Evolutionary conservation across 2,888 invertebrate genomes (phyloP).

Genomic region (Morpho helenor): DNA sequence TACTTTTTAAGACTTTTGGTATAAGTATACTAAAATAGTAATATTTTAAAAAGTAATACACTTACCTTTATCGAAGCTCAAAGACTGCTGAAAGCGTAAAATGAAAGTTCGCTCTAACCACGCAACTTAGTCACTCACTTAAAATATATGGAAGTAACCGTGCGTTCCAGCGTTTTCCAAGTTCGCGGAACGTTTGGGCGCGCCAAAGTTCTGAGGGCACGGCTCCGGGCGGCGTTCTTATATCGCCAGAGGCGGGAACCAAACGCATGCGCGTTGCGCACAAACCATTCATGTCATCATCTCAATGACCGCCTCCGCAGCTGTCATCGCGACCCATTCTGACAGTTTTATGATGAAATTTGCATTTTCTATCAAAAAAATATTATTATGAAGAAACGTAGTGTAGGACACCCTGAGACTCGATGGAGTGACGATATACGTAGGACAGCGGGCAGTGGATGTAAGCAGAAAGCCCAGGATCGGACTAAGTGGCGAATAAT

Average conservation of each 20-base stretch:
- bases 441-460: no score
- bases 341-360: background rate
- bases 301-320: slow-evolving; percentile 71
- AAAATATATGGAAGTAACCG: slow-evolving; percentile 7
- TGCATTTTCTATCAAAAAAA: no score
- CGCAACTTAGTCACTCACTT: slow-evolving; percentile 13
- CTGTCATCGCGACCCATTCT: slow-evolving; percentile 41
- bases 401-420: no score
- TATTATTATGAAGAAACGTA: no score
- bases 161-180: slow-evolving; percentile 41
- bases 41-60: background rate
- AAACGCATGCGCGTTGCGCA: slow-evolving; percentile 39
- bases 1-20: no score
- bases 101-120: slow-evolving; percentile 8
- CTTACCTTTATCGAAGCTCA: slow-evolving; percentile 36
- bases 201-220: slow-evolving; percentile 71
- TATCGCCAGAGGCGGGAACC: slow-evolving; percentile 50
- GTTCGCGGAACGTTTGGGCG: slow-evolving; percentile 64
- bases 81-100: slow-evolving; percentile 30
- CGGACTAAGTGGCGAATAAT: no score
- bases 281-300: slow-evolving; percentile 62
- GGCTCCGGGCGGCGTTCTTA: slow-evolving; percentile 61
- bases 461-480: no score
- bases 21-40: no score
- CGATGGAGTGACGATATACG: no score